Evolutionary conservation across 2,113 vertebrate species (phyloP).

Genomic region (Sinocyclocheilus maitianheensis): DNA sequence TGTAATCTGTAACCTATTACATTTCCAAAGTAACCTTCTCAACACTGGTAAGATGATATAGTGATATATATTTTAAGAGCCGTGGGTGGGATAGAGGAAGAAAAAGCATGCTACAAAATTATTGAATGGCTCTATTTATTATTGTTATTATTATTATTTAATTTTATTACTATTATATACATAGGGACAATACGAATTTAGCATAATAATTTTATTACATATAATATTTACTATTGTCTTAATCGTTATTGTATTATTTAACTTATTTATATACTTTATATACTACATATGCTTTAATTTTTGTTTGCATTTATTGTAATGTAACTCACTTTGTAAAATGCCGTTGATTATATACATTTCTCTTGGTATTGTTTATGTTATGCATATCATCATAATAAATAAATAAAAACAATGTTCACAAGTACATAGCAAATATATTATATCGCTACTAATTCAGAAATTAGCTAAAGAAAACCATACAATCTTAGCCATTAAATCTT

Average conservation of each 20-base stretch:
- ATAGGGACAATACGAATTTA: neutral
- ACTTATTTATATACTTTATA: neutral
- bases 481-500: neutral
- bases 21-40: too few relatives aligned
- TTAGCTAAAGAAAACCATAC: neutral
- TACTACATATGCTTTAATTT: neutral
- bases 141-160: neutral
- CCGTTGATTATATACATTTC: neutral
- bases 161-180: neutral
- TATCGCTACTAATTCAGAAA: neutral
- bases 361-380: too few relatives aligned
- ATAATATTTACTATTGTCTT: neutral
- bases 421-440: neutral
- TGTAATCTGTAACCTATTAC: too few relatives aligned
- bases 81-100: neutral
- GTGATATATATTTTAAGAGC: neutral
- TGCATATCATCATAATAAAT: too few relatives aligned
- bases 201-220: neutral
- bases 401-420: neutral
- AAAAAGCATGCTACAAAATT: neutral
- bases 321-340: neutral
- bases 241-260: neutral
- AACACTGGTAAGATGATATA: too few relatives aligned
- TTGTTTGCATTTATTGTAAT: neutral
- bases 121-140: neutral